Evolutionary conservation across 2,113 vertebrate species (phyloP), one percentile per base, ranked within the genome.

Genomic region (Pteruthius melanotis): DNA sequence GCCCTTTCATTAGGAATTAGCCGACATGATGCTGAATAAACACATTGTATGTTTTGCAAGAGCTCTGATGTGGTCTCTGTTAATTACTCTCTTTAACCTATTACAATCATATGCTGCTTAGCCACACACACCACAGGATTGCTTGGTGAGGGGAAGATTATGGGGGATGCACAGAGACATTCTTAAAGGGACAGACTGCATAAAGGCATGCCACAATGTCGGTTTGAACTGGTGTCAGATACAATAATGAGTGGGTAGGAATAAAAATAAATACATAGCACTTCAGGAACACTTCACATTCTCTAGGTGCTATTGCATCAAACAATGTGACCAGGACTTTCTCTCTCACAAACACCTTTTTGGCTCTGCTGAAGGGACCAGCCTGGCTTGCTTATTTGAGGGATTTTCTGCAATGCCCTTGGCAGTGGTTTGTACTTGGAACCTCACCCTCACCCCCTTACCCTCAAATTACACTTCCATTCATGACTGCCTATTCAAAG

Each of bases 1-100:
- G 92, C 90, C 90, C 76, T 97, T 97, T 97, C 96, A 95, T 95
- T 96, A 96, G 56, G 85, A 87, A 90, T 96, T 83, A 95, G 83
- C 81, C 4, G 6, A 71, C 79, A 54, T 50, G 49, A 81, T 90
- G 92, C 91, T 95, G 93, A 95, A 95, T 88, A 96, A 97, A 95
- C 86, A 97, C 91, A 95, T 88, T 87, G 83, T 33, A 21, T 78
- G 44, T 94, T 91, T 95, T 93, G 84, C 81, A 93, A 95, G 76
- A 86, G 12, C 81, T 97, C 88, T 96, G 84, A 96, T 97, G 95
- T 97, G 96, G 96, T 90, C 76, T 72, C 49, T 54, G 72, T 93
- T 96, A 97, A 97, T 96, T 89, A 79, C 72, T 84, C 72, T 87
- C 74, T 92, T 93, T 87, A 96, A 64, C 86, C 68, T 82, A 69